Evolutionary conservation across 37 sponge, comb jelly and placozoan species (phyloP), one percentile per base, ranked within the genome.

Genomic region (Agelas oroides): DNA sequence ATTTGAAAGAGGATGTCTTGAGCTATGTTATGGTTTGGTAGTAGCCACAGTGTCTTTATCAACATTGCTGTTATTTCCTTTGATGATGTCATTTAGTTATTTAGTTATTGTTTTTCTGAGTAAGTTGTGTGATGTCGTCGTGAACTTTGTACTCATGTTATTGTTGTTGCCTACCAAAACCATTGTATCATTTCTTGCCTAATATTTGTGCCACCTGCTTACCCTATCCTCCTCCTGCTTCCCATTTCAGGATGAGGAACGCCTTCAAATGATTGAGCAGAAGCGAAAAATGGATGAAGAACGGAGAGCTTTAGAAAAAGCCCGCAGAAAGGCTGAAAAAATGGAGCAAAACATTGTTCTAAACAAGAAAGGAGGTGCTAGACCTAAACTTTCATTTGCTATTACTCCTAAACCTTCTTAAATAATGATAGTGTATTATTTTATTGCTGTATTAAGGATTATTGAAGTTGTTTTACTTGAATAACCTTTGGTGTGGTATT

Each of bases 281-380:
- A 80, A 82, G 76, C 69, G 91, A 40, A 91, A 88, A 70, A 84
- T 90, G 78, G 91, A 91, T n/a, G 94, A 93, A 65, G 92, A 96
- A 62, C 84, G 83, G 75, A 79, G 84, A 59, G 86, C 81, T 1
- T 55, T 89, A 3, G 89, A 93, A 52, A 85, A 80, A 46, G 91
- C 86, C 27, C 85, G 91, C 69, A 63, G 64, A 64, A 81, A 86
- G 57, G 84, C 84, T 14, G 27, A 74, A 38, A 90, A 91, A 33
- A 59, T 63, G 6, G 84, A 85, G 55, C 97, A 96, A 62, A 89
- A 93, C 17, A 64, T 85, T 11, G 84, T 96, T 1, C 64, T 96
- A 56, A 96, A 96, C 60, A 60, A 84, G 54, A 86, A 78, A 19
- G 97, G 97, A 2, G 85, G 74, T 13, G 77, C 54, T 53, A 87